phyloP scores from a whole-genome alignment of 2,797 vertebrate species.

The Acestrorhynchus altus region DNA sequence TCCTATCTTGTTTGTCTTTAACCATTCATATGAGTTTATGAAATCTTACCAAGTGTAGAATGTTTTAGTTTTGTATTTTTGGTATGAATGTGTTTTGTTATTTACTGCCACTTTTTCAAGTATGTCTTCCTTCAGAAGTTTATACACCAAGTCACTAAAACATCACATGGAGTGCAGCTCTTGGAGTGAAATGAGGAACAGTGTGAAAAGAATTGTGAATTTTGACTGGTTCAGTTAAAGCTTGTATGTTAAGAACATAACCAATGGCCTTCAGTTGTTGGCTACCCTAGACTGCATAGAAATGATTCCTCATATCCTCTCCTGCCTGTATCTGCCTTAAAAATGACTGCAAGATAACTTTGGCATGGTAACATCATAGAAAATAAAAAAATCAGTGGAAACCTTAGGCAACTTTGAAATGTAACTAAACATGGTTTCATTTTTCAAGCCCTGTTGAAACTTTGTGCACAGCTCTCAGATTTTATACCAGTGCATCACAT shows the following conservation, averaged over 20 bases:
- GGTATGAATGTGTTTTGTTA: not conserved
- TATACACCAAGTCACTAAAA: not conserved
- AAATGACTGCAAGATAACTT: conserved; percentile 23
- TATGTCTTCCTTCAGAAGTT: conserved; percentile 9
- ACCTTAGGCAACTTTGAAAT: conserved; percentile 2
- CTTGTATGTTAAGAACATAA: not conserved
- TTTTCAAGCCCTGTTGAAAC: not conserved
- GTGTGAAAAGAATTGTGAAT: not conserved
- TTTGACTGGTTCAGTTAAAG: too few species aligned
- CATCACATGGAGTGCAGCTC: not conserved
- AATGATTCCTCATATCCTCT: conserved; percentile 25
- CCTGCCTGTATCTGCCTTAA: conserved; percentile 44
- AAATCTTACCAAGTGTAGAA: not conserved
- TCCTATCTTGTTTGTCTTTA: too few species aligned
- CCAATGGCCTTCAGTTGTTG: not conserved
- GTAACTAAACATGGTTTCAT: conserved; percentile 1
- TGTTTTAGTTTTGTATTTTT: not conserved
- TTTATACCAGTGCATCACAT: too few species aligned
- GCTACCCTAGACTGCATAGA: not conserved
- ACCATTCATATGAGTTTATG: not conserved
- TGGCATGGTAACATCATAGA: conserved; percentile 27
- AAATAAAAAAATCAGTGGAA: conserved; percentile 19
- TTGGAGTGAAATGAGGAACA: not conserved
- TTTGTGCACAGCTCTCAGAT: not conserved
- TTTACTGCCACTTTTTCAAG: not conserved